phyloP scores from a whole-genome alignment of 2,888 invertebrate species.

The Ceratothoa steindachneri region DNA sequence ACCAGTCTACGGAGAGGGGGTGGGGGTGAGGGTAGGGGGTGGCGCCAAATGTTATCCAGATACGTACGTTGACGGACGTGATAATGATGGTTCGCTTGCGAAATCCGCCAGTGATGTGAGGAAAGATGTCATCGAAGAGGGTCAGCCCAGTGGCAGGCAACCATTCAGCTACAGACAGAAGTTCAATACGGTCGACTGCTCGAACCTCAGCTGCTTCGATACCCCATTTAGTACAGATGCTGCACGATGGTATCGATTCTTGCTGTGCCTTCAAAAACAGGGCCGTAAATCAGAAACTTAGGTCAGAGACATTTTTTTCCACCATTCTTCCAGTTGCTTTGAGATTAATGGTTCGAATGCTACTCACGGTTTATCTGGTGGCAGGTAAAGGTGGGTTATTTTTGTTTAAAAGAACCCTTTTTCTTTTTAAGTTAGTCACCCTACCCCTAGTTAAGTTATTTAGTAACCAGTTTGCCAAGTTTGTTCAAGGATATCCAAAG shows the following conservation, averaged over 20 bases:
- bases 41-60: background rate
- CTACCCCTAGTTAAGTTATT: too few species aligned
- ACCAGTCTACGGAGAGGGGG: too few species aligned
- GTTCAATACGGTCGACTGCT: slow-evolving; percentile 48
- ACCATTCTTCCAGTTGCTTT: background rate
- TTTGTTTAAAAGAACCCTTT: too few species aligned
- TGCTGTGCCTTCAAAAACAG: background rate
- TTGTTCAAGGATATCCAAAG: too few species aligned
- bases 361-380: too few species aligned
- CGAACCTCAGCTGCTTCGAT: slow-evolving; percentile 61
- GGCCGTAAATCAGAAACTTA: too few species aligned
- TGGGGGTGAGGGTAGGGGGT: too few species aligned
- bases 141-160: slow-evolving; percentile 65
- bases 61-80: slow-evolving; percentile 56
- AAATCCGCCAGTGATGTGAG: slow-evolving; percentile 74
- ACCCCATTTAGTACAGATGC: slow-evolving; percentile 60
- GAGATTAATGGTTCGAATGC: too few species aligned
- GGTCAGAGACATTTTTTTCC: too few species aligned
- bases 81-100: slow-evolving; percentile 68
- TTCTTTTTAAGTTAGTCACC: too few species aligned
- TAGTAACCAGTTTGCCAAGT: too few species aligned
- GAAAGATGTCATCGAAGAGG: slow-evolving; percentile 69
- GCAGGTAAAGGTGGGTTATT: too few species aligned
- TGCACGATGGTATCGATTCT: slow-evolving; percentile 54
- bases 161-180: slow-evolving; percentile 68